A percentile compares a stretch with the other conserved stretches of the same genome.
Conservation (phyloP, 2,888 invertebrate genomes). For the Apotomis betuletana region DNA sequence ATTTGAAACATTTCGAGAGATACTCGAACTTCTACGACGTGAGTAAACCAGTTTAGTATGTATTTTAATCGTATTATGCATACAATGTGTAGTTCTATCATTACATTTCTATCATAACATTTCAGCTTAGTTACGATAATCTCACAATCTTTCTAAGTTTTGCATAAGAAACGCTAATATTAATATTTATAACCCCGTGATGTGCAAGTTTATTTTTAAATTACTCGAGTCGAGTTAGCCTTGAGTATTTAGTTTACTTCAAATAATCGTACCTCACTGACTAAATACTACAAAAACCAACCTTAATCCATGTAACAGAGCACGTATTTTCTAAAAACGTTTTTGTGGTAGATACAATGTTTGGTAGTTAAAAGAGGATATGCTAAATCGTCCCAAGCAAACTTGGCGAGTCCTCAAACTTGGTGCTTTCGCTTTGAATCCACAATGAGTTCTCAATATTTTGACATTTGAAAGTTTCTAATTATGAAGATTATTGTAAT, state of each 20-base stretch:
- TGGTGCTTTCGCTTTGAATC: conserved; percentile 34
- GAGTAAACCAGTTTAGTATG: too few relatives aligned
- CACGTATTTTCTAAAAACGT: neutral
- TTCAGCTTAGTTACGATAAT: neutral
- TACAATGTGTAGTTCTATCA: too few relatives aligned
- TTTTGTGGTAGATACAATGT: conserved; percentile 4
- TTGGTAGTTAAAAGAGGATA: conserved; percentile 15
- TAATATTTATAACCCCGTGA: conserved; percentile 26
- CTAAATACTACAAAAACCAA: neutral
- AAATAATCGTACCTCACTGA: neutral
- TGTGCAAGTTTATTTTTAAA: conserved; percentile 38
- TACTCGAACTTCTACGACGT: too few relatives aligned
- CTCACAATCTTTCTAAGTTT: neutral
- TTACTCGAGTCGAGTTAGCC: conserved; percentile 31
- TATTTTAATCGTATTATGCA: too few relatives aligned
- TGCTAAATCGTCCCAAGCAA: conserved; percentile 33
- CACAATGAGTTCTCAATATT: conserved; percentile 39
- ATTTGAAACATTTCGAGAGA: too few relatives aligned
- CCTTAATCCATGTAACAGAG: neutral
- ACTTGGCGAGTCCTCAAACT: conserved; percentile 40
- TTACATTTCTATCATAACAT: too few relatives aligned
- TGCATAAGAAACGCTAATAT: conserved; percentile 15
- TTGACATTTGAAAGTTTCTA: conserved; percentile 34
- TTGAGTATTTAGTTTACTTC: conserved; percentile 5
- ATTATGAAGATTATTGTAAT: conserved; percentile 38